phyloP scores from a whole-genome alignment of 2,888 invertebrate species.

The Pyrrhia umbra region DNA sequence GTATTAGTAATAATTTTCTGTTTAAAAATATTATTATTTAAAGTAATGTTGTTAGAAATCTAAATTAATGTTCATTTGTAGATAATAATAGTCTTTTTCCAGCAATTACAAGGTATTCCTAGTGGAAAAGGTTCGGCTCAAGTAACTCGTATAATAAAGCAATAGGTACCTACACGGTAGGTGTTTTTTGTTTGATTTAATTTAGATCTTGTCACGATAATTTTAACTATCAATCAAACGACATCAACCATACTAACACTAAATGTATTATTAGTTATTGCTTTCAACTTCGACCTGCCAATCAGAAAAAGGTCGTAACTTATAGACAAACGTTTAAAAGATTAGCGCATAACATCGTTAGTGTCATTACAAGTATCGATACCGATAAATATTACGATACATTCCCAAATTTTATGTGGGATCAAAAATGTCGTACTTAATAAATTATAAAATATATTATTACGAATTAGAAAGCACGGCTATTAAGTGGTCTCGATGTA shows the following conservation, averaged over 20 bases:
- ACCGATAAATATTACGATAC: conserved; percentile 55
- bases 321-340: conserved; percentile 20
- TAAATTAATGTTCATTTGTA: too few species aligned
- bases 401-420: conserved; percentile 59
- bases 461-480: conserved; percentile 68
- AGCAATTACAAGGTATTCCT: too few species aligned
- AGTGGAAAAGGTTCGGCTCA: too few species aligned
- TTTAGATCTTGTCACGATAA: background rate
- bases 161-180: too few species aligned
- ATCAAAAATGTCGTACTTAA: conserved; percentile 62
- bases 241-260: conserved; percentile 1
- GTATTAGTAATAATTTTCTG: too few species aligned
- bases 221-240: conserved; percentile 7
- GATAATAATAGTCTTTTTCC: too few species aligned
- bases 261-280: conserved; percentile 19
- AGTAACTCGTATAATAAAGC: too few species aligned
- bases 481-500: conserved; percentile 67
- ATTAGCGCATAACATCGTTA: conserved; percentile 29
- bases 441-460: conserved; percentile 65
- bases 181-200: too few species aligned
- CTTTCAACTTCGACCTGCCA: conserved; percentile 49
- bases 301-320: conserved; percentile 44
- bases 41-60: too few species aligned
- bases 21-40: too few species aligned
- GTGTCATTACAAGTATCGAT: conserved; percentile 49